Conservation (phyloP, 1,140 invertebrate species). For the Chrysoperla carnea region DNA sequence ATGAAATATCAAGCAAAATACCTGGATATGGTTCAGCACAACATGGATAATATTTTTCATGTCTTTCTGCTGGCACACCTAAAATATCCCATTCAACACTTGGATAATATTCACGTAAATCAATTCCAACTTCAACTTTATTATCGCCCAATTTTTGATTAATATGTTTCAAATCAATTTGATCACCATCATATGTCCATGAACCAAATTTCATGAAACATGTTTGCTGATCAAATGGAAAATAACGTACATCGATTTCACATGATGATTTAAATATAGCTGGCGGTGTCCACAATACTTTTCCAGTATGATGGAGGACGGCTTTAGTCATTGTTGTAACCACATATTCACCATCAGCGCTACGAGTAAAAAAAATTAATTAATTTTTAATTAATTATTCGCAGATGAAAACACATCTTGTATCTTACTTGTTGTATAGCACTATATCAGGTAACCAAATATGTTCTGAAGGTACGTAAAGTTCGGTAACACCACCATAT, state of each 20-base stretch:
- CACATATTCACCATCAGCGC: conserved; percentile 94
- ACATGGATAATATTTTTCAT: conserved; percentile 79
- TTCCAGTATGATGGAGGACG: conserved; percentile 74
- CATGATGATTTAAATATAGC: conserved; percentile 98
- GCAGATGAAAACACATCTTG: neutral
- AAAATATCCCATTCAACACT: conserved; percentile 98
- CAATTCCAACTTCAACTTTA: conserved; percentile 74
- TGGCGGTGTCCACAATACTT: conserved; percentile 78
- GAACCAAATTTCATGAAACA: conserved; percentile 95
- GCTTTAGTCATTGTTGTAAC: conserved; percentile 97
- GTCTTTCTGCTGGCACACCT: conserved; percentile 74
- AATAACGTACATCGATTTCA: conserved; percentile 89
- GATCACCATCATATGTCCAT: conserved; percentile 94
- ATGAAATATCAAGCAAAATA: conserved; percentile 17
- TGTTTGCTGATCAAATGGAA: conserved; percentile 93
- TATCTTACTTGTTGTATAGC: conserved; percentile 87
- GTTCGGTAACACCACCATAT: conserved; percentile 84
- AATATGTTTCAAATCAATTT: conserved; percentile 86
- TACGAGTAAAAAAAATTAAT: conserved; percentile 22
- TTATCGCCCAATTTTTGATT: conserved; percentile 64
- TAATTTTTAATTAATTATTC: neutral
- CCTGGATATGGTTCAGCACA: conserved; percentile 75
- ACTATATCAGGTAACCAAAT: conserved; percentile 94
- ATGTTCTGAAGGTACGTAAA: conserved; percentile 83
- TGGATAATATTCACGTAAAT: conserved; percentile 85